Conservation (phyloP, 2,888 invertebrate species). For the Amorpha juglandis region DNA sequence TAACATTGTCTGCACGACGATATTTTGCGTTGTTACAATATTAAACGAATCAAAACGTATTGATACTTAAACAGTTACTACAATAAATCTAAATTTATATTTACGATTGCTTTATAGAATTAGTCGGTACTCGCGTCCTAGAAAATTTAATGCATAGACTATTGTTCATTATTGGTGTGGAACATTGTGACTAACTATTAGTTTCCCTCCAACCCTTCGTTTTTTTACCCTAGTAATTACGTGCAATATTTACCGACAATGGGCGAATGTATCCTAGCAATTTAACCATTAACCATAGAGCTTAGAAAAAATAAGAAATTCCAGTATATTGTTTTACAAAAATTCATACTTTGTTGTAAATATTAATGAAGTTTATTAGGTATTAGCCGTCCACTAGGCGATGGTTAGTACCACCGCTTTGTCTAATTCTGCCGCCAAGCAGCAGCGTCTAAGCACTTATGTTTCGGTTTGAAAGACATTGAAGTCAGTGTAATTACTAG, state of each 20-base stretch:
- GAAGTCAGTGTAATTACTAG: too few relatives aligned
- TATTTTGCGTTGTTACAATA: neutral
- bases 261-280: neutral
- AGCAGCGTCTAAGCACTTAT: too few relatives aligned
- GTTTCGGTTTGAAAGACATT: too few relatives aligned
- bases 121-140: neutral
- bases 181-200: neutral
- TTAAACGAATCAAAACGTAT: neutral
- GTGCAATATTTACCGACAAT: neutral
- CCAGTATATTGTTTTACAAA: too few relatives aligned
- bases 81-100: constrained; percentile 25
- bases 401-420: too few relatives aligned
- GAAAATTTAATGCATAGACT: neutral
- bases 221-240: neutral
- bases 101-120: constrained; percentile 20
- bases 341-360: too few relatives aligned
- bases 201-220: neutral
- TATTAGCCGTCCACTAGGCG: too few relatives aligned
- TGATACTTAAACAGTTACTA: constrained; percentile 12
- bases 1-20: neutral
- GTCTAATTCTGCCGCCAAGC: too few relatives aligned
- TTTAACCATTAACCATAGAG: constrained; percentile 19
- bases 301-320: neutral
- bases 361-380: too few relatives aligned
- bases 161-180: neutral